phyloP scores from a whole-genome alignment of 2,113 vertebrate species.

The Mus spicilegus region DNA sequence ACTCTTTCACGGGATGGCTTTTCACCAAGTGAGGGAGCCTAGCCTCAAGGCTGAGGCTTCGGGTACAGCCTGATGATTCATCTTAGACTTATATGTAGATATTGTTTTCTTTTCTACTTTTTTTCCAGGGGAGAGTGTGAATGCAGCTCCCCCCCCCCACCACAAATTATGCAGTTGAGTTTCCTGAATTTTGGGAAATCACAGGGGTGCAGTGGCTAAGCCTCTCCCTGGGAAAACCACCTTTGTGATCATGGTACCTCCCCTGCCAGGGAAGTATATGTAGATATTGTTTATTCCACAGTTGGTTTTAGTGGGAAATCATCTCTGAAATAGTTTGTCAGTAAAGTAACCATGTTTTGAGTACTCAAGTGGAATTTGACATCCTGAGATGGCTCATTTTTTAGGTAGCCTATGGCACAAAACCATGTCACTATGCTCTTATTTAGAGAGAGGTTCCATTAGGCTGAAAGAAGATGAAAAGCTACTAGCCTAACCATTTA shows the following conservation, averaged over 20 bases:
- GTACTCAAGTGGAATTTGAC: neutral
- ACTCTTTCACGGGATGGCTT: no score
- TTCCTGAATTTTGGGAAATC: no score
- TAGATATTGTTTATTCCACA: conserved; percentile 2
- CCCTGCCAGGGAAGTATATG: neutral
- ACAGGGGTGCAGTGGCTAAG: no score
- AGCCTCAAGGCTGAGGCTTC: neutral
- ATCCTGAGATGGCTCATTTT: neutral
- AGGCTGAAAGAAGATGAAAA: conserved; percentile 55
- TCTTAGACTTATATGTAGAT: neutral
- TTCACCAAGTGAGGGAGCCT: neutral
- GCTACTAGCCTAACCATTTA: conserved; percentile 59
- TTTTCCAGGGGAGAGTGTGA: no score
- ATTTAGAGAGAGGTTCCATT: conserved; percentile 38
- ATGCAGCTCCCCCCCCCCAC: no score
- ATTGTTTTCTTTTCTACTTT: neutral
- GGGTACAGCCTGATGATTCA: neutral
- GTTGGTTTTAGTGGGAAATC: conserved; percentile 51
- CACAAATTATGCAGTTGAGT: no score
- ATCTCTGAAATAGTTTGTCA: conserved; percentile 35
- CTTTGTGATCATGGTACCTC: no score
- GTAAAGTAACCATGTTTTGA: conserved; percentile 44
- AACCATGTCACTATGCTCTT: neutral
- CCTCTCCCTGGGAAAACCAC: no score
- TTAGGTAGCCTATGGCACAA: neutral